Conservation (phyloP, 2,113 vertebrate species). For the Zapornia atra region DNA sequence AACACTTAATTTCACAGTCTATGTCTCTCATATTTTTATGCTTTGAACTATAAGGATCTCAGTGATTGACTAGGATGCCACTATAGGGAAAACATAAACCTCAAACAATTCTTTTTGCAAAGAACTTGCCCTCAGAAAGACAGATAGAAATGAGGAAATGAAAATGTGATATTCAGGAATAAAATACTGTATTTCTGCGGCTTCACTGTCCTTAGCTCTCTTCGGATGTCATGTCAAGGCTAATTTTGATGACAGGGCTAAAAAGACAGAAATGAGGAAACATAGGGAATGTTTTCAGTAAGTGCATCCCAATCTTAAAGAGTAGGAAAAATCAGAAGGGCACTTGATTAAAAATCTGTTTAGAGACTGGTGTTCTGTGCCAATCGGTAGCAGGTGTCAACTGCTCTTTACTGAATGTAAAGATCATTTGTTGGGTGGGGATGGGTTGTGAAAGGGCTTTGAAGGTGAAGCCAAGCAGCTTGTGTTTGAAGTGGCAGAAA, state of each 20-base stretch:
- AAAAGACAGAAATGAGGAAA: neutral
- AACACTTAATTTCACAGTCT: neutral
- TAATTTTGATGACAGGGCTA: neutral
- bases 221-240: neutral
- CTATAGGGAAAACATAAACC: neutral
- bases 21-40: neutral
- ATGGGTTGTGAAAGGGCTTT: neutral
- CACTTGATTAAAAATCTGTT: neutral
- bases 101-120: neutral
- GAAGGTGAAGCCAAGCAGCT: constrained; percentile 28
- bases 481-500: constrained; percentile 40
- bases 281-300: neutral
- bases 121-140: neutral
- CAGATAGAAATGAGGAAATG: neutral
- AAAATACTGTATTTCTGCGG: neutral
- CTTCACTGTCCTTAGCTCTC: neutral
- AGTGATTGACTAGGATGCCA: neutral
- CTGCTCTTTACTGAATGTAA: neutral
- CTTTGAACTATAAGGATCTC: neutral
- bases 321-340: neutral
- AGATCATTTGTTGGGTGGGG: constrained; percentile 20
- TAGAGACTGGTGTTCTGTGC: neutral
- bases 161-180: neutral
- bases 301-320: neutral
- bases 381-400: neutral